Conservation (phyloP, 2,888 invertebrate genomes). For the Lepas anatifera region DNA sequence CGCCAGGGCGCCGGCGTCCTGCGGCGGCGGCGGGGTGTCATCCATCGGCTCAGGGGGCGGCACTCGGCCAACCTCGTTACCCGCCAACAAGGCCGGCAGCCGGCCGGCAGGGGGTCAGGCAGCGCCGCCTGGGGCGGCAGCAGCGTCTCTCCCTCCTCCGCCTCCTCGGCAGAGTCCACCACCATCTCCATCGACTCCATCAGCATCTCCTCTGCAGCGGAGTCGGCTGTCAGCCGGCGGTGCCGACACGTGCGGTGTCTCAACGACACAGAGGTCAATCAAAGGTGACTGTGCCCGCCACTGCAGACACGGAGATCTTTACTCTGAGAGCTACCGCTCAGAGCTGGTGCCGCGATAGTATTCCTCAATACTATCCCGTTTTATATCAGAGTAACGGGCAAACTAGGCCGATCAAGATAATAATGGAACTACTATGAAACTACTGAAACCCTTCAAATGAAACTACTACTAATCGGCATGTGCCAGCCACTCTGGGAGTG, state of each 20-base stretch:
- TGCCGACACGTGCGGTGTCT: background rate
- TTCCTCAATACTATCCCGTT: too few species aligned
- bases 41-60: conserved; percentile 13
- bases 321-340: too few species aligned
- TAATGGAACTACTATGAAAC: too few species aligned
- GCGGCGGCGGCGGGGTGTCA: background rate
- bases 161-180: conserved; percentile 40
- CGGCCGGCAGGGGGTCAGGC: conserved; percentile 30
- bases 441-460: too few species aligned
- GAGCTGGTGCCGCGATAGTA: too few species aligned
- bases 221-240: background rate
- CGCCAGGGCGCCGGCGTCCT: background rate
- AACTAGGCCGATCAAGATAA: too few species aligned
- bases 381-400: too few species aligned
- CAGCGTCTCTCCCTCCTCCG: conserved; percentile 18
- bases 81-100: conserved; percentile 35
- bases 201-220: conserved; percentile 18
- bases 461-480: too few species aligned
- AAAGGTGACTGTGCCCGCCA: too few species aligned
- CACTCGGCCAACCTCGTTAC: conserved; percentile 34
- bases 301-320: too few species aligned
- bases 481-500: too few species aligned
- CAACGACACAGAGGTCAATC: background rate
- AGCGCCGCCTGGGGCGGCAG: conserved; percentile 32
- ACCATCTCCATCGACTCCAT: conserved; percentile 50